Evolutionary conservation across 2,113 vertebrate genomes (phyloP).

Genomic region (Cottus gobio): DNA sequence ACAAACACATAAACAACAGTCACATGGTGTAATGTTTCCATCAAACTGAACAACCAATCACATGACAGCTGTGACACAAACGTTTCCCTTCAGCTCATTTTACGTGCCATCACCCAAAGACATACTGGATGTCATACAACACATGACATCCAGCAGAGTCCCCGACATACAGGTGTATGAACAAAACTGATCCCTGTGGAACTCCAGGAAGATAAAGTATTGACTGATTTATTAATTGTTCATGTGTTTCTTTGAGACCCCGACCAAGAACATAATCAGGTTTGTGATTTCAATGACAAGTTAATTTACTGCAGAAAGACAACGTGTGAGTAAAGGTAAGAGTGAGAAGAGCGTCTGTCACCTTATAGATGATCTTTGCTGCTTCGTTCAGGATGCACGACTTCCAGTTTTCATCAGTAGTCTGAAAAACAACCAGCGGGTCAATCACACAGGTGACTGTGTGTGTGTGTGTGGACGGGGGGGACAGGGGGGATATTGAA

Average conservation of each 20-base stretch:
- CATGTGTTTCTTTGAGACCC: background rate
- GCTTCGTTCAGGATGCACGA: conserved; percentile 93
- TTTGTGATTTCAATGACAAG: background rate
- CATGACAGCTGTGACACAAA: too few species aligned
- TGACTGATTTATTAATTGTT: too few species aligned
- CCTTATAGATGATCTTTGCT: conserved; percentile 97
- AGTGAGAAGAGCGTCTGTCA: conserved; percentile 63
- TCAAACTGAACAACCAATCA: background rate
- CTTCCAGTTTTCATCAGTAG: conserved; percentile 94
- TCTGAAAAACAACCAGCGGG: conserved; percentile 77
- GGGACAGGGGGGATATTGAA: too few species aligned
- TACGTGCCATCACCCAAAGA: too few species aligned
- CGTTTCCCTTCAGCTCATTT: too few species aligned
- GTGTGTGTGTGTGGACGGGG: too few species aligned
- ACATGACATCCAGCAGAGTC: too few species aligned
- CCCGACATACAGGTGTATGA: too few species aligned
- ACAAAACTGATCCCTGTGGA: too few species aligned
- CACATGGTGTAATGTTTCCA: background rate
- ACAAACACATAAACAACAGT: background rate
- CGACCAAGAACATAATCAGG: background rate
- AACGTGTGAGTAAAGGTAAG: background rate
- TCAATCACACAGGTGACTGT: background rate
- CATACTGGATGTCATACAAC: too few species aligned
- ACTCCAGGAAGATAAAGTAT: too few species aligned
- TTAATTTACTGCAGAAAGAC: too few species aligned